phyloP scores from a whole-genome alignment of 2,888 invertebrate species.

The Steromphala cineraria region DNA sequence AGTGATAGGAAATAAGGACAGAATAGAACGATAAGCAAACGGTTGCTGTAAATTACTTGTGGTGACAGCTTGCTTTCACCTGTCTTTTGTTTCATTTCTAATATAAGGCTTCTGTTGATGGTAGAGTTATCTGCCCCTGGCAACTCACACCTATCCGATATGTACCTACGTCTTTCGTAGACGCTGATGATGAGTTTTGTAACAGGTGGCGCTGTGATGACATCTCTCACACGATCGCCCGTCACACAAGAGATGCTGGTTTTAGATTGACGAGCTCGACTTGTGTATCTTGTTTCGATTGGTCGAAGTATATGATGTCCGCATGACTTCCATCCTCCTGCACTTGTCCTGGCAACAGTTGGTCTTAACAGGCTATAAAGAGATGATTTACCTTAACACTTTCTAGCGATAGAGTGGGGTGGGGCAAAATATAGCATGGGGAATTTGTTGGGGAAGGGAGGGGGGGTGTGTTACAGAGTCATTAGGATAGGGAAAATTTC shows the following conservation, averaged over 20 bases:
- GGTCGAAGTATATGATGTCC: background rate
- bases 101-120: background rate
- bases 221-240: background rate
- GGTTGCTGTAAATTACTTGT: background rate
- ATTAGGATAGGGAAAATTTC: no score
- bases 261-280: background rate
- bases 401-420: background rate
- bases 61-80: background rate
- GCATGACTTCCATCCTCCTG: background rate
- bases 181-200: background rate
- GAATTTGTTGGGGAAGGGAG: no score
- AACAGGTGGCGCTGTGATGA: background rate
- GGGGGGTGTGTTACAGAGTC: no score
- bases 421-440: background rate
- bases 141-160: background rate
- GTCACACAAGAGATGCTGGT: background rate
- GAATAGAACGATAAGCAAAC: background rate
- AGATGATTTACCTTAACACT: background rate
- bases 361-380: background rate
- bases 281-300: background rate
- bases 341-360: background rate
- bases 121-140: background rate
- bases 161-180: background rate
- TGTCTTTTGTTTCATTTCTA: conserved; percentile 23
- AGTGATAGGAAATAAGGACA: background rate